phyloP scores from a whole-genome alignment of 2,888 invertebrate species.

The Tetropium fuscum region DNA sequence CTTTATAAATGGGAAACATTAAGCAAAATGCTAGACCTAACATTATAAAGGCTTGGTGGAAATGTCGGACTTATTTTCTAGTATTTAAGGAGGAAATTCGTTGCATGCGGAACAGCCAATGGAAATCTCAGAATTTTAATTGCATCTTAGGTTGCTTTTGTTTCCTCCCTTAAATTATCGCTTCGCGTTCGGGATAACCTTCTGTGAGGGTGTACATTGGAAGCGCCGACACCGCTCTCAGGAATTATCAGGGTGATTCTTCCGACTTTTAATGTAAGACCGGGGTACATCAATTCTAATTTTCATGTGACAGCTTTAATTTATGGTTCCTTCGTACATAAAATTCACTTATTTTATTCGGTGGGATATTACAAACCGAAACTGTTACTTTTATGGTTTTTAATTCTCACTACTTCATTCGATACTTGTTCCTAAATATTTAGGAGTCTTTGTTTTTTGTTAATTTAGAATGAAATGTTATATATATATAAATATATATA shows the following conservation, averaged over 20 bases:
- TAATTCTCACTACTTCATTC: too few relatives aligned
- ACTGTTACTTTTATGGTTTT: too few relatives aligned
- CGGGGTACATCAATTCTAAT: slow-evolving; percentile 17
- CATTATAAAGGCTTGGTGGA: slow-evolving; percentile 49
- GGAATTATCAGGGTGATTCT: slow-evolving; percentile 31
- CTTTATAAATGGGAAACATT: slow-evolving; percentile 62
- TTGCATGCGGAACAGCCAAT: slow-evolving; percentile 56
- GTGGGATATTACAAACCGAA: too few relatives aligned
- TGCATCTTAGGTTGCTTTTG: slow-evolving; percentile 67
- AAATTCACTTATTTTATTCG: too few relatives aligned
- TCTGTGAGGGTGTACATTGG: slow-evolving; percentile 37
- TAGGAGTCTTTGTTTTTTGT: too few relatives aligned
- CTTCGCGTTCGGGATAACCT: slow-evolving; percentile 46
- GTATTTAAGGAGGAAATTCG: slow-evolving; percentile 51
- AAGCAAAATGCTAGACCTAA: slow-evolving; percentile 59
- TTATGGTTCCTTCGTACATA: neutral
- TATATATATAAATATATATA: too few relatives aligned
- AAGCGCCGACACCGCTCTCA: slow-evolving; percentile 22
- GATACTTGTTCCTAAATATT: too few relatives aligned
- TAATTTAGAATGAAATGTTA: too few relatives aligned
- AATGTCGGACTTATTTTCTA: slow-evolving; percentile 53
- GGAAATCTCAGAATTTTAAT: slow-evolving; percentile 67
- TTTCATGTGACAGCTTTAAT: neutral
- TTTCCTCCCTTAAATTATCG: slow-evolving; percentile 64
- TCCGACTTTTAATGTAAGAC: slow-evolving; percentile 26